phyloP scores from a whole-genome alignment of 2,888 invertebrate genomes.

The Lycophotia porphyrea region DNA sequence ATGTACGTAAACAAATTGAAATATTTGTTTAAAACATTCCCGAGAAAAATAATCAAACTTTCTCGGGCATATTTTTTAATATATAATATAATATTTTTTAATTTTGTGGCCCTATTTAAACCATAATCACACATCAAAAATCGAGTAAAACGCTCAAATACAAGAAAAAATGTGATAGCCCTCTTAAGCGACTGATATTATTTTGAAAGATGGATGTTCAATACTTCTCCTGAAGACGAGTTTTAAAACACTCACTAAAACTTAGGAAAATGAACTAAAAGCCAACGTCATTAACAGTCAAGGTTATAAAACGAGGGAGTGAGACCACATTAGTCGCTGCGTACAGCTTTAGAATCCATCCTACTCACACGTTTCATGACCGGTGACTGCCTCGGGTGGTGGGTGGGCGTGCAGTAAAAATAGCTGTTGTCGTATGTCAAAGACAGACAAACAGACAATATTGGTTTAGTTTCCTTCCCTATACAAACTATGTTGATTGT shows the following conservation, averaged over 20 bases:
- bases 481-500: constrained; percentile 7
- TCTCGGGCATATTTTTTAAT: too few species aligned
- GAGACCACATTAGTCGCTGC: neutral
- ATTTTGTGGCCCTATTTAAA: too few species aligned
- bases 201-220: neutral
- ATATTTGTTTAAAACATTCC: too few species aligned
- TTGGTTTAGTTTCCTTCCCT: constrained; percentile 7
- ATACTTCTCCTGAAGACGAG: neutral
- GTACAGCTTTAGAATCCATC: neutral
- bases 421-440: constrained; percentile 1
- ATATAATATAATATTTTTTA: too few species aligned
- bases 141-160: too few species aligned
- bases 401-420: neutral
- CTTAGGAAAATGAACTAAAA: neutral
- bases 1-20: too few species aligned
- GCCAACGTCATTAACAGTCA: neutral
- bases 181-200: too few species aligned
- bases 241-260: neutral
- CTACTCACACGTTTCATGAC: neutral
- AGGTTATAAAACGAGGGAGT: neutral
- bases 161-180: too few species aligned
- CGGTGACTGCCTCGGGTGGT: neutral
- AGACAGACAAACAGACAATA: neutral
- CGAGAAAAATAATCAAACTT: too few species aligned
- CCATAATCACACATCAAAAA: too few species aligned